Conservation (phyloP, 2,797 vertebrate genomes). For the Miichthys miiuy region DNA sequence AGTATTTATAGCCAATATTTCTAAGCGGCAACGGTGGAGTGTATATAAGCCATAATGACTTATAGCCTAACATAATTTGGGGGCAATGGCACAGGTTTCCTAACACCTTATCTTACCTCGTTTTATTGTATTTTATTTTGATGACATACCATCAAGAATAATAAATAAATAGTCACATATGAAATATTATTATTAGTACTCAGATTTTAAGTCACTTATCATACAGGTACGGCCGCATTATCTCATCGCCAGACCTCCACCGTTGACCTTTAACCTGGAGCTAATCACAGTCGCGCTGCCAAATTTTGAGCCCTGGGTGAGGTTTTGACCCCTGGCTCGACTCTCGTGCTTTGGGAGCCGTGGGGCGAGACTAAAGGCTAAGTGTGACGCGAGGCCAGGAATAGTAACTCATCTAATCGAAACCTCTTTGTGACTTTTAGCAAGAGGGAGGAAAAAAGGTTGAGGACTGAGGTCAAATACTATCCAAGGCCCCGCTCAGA, state of each 20-base stretch:
- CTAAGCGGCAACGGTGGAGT: constrained; percentile 60
- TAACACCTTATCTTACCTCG: constrained; percentile 56
- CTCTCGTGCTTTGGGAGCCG: constrained; percentile 23
- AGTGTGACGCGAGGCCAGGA: constrained; percentile 45
- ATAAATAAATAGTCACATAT: constrained; percentile 61
- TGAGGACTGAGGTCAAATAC: constrained; percentile 51
- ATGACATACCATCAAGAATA: constrained; percentile 33
- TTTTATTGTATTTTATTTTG: constrained; percentile 45
- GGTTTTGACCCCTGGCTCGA: constrained; percentile 50
- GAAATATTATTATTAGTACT: constrained; percentile 37
- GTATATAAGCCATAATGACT: constrained; percentile 35
- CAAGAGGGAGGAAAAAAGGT: constrained; percentile 33
- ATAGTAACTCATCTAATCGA: constrained; percentile 53
- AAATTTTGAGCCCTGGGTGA: constrained; percentile 46
- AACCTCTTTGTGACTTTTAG: constrained; percentile 57
- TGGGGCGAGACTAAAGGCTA: constrained; percentile 39
- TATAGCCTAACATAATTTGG: constrained; percentile 40
- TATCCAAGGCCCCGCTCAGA: constrained; percentile 8
- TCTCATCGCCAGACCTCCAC: constrained; percentile 58
- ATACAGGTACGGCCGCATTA: constrained; percentile 15
- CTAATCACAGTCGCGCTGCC: constrained; percentile 57
- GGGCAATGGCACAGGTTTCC: constrained; percentile 51
- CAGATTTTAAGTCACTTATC: constrained; percentile 26
- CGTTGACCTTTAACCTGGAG: constrained; percentile 65
- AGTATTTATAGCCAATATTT: constrained; percentile 23